A percentile compares a stretch with the other conserved stretches of the same genome.
phyloP scores from a whole-genome alignment of 2,888 invertebrate species.

The Notodonta dromedarius region DNA sequence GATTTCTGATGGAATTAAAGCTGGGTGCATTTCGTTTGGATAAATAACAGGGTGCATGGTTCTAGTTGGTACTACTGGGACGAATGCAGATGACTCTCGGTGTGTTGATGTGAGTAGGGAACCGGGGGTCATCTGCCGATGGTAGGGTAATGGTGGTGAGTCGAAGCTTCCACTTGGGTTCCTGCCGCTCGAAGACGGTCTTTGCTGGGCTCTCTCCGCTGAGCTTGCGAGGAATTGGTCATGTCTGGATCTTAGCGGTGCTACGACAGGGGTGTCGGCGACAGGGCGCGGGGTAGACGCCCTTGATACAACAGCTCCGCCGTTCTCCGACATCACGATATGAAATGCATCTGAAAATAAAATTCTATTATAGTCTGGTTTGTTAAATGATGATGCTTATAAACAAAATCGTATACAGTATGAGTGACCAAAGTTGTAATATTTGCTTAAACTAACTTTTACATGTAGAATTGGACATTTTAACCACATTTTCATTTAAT shows the following conservation, averaged over 20 bases:
- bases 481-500: constrained; percentile 9
- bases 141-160: constrained; percentile 86
- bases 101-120: constrained; percentile 82
- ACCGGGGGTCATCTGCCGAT: constrained; percentile 85
- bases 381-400: no score
- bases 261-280: constrained; percentile 72
- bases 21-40: constrained; percentile 88
- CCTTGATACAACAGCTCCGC: constrained; percentile 73
- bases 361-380: constrained; percentile 17
- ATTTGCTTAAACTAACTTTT: background rate
- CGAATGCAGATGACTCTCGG: constrained; percentile 93
- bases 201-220: constrained; percentile 73
- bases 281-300: constrained; percentile 80
- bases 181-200: constrained; percentile 80
- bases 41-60: constrained; percentile 89
- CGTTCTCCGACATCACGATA: constrained; percentile 78
- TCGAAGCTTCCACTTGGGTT: constrained; percentile 84
- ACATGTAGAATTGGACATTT: background rate
- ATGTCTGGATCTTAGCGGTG: constrained; percentile 82
- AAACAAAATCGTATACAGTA: no score
- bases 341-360: constrained; percentile 67
- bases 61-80: constrained; percentile 93
- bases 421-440: no score
- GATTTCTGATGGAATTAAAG: constrained; percentile 84
- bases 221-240: constrained; percentile 85